Evolutionary conservation across 1,140 invertebrate species (phyloP), one percentile per base, ranked within the genome.

Genomic region (Sarcophaga bullata): DNA sequence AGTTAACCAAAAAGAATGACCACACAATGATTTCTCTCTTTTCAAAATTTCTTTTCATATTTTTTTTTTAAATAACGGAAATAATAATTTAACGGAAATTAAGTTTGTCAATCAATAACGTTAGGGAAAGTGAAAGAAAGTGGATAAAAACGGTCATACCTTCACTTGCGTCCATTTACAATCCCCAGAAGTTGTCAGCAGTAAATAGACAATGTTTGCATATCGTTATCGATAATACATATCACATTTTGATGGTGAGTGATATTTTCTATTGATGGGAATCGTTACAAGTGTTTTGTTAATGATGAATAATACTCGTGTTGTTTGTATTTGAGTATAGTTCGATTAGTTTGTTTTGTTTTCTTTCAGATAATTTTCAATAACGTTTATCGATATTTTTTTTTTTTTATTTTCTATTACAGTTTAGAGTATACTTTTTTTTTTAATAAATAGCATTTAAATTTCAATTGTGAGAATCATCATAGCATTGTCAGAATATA

Each of bases 161-260:
- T 0, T 15, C 13, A 13, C 11, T 58, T 58, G 54, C 4, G 25
- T 37, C 25, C 25, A 37, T 37, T 37, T 37, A 4, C 25, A 37
- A 37, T 37, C 4, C 25, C 25, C 4, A 2, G 25, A 37, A 2
- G 4, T 37, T 37, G 25, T 37, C 54, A 15, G 15, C 54, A 58
- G n/a, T 15, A 37, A 37, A 37, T 37, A 37, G 25, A 37, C 25
- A 58, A 6, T 58, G 2, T 58, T 58, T 58, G 7, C 7, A n/a
- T 58, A 58, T 58, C 13, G 54, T n/a, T 58, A n/a, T 58, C 54
- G 54, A 58, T 58, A 58, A 58, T 37, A 37, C 54, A 58, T 58
- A 6, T 58, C 54, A 15, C 54, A 15, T 58, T 13, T 13, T n/a
- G 54, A n/a, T 58, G n/a, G 13, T n/a, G 54, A 58, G 25, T 58